phyloP scores from a whole-genome alignment of 1,140 invertebrate species.

The Eupristina koningsbergeri region DNA sequence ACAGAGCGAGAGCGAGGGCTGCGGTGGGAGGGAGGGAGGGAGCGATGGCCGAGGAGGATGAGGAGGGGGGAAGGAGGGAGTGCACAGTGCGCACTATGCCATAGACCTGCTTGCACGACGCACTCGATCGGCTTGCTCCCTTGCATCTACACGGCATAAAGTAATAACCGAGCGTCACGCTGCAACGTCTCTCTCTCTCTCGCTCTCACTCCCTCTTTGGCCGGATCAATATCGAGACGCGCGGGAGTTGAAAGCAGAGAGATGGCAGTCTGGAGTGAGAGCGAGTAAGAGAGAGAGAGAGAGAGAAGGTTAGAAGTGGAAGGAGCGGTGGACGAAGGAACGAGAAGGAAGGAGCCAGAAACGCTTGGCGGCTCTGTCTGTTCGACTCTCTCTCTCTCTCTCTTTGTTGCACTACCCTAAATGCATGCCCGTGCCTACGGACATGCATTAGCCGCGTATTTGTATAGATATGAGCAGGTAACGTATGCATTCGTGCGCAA shows the following conservation, averaged over 20 bases:
- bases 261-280: slow-evolving; percentile 1
- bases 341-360: slow-evolving; percentile 47
- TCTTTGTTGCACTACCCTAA: not conserved
- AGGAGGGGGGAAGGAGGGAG: not conserved
- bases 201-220: slow-evolving; percentile 22
- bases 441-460: no score
- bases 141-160: slow-evolving; percentile 62
- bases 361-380: not conserved
- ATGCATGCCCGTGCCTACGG: not conserved
- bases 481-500: no score
- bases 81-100: slow-evolving; percentile 1
- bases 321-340: slow-evolving; percentile 53
- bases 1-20: not conserved
- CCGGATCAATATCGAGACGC: slow-evolving; percentile 66
- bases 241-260: slow-evolving; percentile 54
- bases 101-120: slow-evolving; percentile 17
- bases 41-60: no score
- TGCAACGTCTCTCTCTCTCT: slow-evolving; percentile 16
- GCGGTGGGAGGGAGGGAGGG: not conserved
- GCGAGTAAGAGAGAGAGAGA: slow-evolving; percentile 30
- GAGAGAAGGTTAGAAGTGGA: slow-evolving; percentile 45
- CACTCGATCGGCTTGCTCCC: slow-evolving; percentile 58
- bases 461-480: not conserved
- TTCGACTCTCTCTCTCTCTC: not conserved
- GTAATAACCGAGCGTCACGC: slow-evolving; percentile 61